Base-by-base conservation (phyloP, 2,113 vertebrate species). In the Narcine bancroftii region DNA sequence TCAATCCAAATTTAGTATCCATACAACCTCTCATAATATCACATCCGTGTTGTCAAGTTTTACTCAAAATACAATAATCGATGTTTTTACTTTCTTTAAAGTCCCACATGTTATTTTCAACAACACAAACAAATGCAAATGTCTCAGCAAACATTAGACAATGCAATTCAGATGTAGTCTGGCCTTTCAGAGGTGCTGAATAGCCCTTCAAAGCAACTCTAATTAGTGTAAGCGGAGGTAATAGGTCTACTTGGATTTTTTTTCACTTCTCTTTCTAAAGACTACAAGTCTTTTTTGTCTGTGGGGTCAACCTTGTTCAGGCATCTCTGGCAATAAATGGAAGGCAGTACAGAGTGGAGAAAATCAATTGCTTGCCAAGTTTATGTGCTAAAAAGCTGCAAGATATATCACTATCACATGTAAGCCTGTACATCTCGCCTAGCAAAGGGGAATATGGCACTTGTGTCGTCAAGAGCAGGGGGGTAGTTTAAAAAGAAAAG, bases 41-140 rank as follows among this genome's bases (percentile, higher is more conserved):
- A 21, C 17, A 42, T 91, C 42, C 42, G 11, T 9, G 33, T 42
- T 69, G 65, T 21, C 69, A 91, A 15, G 26, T 91, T 69, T 91
- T 69, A 71, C 24, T 71, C 42, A 66, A 91, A 89, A 91, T 66
- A 91, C 87, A 94, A 94, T 96, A 96, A 95, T 95, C 94, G 95
- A 95, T 93, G 93, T 94, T 95, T 96, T 96, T 95, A 95, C 94
- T 95, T 93, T 87, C 92, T 93, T 17, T 94, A 95, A 95, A 96
- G 95, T 94, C 93, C 94, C 94, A 94, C 60, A 47, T 92, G 95
- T 94, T 92, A 93, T 95, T 96, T 95, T 96, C 95, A 95, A 95
- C 93, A 97, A 96, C 95, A 97, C 97, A 98, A 98, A 98, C 97
- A 98, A 97, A 99, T 99, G 98, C 97, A 97, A 98, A 98, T 98